Evolutionary conservation across 2,888 invertebrate species (phyloP).

Genomic region (Mallateleia sp.): DNA sequence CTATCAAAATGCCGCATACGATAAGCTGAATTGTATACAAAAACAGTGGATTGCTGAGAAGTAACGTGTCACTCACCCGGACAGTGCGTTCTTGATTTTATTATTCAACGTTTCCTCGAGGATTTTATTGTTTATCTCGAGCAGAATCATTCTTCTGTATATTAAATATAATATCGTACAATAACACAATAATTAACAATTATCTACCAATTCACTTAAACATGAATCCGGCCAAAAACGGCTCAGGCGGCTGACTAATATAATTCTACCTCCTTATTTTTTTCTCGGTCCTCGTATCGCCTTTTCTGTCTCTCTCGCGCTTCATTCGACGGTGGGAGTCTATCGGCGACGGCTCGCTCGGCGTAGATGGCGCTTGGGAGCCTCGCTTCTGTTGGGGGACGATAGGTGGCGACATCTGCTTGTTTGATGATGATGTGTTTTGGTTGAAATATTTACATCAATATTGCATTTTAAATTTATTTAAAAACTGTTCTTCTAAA

Average conservation of each 20-base stretch:
- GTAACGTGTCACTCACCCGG: conserved; percentile 94
- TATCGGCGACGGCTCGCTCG: not conserved
- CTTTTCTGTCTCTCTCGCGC: conserved; percentile 25
- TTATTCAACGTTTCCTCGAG: conserved; percentile 98
- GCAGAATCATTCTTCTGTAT: conserved; percentile 94
- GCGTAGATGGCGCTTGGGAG: not conserved
- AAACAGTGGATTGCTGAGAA: conserved; percentile 80
- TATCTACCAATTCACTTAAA: conserved; percentile 85
- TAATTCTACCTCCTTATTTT: conserved; percentile 56
- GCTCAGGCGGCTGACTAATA: conserved; percentile 73
- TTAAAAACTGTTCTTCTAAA: too few relatives aligned
- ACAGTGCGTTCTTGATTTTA: conserved; percentile 98
- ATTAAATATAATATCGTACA: conserved; percentile 82
- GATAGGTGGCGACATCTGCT: too few relatives aligned
- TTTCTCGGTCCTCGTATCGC: conserved; percentile 31
- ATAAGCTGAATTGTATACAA: conserved; percentile 86
- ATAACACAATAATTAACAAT: conserved; percentile 87
- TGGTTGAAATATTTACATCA: too few relatives aligned
- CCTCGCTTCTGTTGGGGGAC: too few relatives aligned
- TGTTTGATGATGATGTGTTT: too few relatives aligned
- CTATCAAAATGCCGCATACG: conserved; percentile 59
- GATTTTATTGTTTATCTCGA: conserved; percentile 99
- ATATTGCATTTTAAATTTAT: too few relatives aligned
- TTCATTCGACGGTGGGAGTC: not conserved
- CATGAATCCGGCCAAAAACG: conserved; percentile 83